phyloP scores from a whole-genome alignment of 2,113 vertebrate species.

The Aythya baeri region DNA sequence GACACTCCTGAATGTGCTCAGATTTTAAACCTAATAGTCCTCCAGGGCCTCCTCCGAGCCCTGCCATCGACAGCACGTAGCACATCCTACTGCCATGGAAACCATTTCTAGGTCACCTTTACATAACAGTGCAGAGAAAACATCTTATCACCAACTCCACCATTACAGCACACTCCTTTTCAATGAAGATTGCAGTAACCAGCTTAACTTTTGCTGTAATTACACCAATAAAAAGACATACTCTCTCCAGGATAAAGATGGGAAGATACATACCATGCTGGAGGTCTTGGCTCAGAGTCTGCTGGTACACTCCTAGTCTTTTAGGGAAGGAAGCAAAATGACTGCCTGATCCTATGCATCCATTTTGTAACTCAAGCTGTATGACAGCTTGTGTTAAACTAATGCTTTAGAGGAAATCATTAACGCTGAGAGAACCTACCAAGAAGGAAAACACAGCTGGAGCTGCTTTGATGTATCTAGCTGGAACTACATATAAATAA shows the following conservation, averaged over 20 bases:
- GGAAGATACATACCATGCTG: fast-evolving
- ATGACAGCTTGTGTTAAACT: not conserved
- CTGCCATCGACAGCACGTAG: not conserved
- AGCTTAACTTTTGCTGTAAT: not conserved
- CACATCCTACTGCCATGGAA: not conserved
- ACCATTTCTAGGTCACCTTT: slow-evolving; percentile 16
- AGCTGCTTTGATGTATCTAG: not conserved
- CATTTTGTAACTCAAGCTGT: not conserved
- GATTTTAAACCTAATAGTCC: not conserved
- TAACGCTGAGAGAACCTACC: not conserved
- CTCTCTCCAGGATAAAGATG: not conserved
- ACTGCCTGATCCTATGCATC: not conserved
- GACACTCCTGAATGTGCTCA: fast-evolving
- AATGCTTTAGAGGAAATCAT: not conserved
- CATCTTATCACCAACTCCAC: not conserved
- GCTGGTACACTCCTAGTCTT: not conserved
- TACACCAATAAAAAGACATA: not conserved
- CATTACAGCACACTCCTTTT: not conserved
- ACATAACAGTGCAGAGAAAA: not conserved
- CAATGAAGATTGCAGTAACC: fast-evolving
- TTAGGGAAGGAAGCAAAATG: not conserved
- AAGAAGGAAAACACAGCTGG: not conserved
- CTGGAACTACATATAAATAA: not conserved
- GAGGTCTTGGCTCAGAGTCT: not conserved
- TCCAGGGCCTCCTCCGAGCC: not conserved